These are phyloP conservation scores for Aleiodes sp. DNA, from an alignment of 1,140 invertebrate species.

Conservation along the genomic window DNA sequence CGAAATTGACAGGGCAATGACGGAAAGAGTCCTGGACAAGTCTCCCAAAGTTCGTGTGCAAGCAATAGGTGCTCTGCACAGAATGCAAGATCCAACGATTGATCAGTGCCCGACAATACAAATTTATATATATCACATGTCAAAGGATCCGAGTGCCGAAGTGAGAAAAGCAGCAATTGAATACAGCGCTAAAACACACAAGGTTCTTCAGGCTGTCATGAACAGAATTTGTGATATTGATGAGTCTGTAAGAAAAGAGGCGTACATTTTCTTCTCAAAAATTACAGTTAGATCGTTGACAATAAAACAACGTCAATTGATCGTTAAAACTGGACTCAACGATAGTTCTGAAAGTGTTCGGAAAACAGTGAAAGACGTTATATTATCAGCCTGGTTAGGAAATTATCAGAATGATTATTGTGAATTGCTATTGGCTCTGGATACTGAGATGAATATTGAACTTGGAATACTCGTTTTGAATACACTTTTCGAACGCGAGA, in stretches of 20 bases:
- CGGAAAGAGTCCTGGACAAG: conserved; percentile 75
- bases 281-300: conserved; percentile 73
- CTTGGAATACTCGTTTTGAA: conserved; percentile 45
- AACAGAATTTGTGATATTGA: conserved; percentile 79
- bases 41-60: conserved; percentile 79
- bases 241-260: conserved; percentile 77
- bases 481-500: conserved; percentile 50
- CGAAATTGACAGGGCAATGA: conserved; percentile 76
- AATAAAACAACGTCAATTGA: conserved; percentile 73
- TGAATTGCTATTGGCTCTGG: conserved; percentile 71
- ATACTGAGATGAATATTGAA: conserved; percentile 62
- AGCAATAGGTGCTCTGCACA: conserved; percentile 80
- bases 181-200: conserved; percentile 58
- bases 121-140: conserved; percentile 81
- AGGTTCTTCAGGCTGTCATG: conserved; percentile 67
- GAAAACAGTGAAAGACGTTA: conserved; percentile 62
- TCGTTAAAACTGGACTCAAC: conserved; percentile 74
- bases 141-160: conserved; percentile 77
- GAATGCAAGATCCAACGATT: conserved; percentile 82
- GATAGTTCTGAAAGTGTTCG: conserved; percentile 70
- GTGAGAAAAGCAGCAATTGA: conserved; percentile 59
- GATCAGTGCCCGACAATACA: conserved; percentile 80
- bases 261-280: conserved; percentile 78
- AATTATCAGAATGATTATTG: conserved; percentile 71
- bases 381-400: conserved; percentile 74